Evolutionary conservation across 2,888 invertebrate species (phyloP).

Genomic region (Camponotus fellah): DNA sequence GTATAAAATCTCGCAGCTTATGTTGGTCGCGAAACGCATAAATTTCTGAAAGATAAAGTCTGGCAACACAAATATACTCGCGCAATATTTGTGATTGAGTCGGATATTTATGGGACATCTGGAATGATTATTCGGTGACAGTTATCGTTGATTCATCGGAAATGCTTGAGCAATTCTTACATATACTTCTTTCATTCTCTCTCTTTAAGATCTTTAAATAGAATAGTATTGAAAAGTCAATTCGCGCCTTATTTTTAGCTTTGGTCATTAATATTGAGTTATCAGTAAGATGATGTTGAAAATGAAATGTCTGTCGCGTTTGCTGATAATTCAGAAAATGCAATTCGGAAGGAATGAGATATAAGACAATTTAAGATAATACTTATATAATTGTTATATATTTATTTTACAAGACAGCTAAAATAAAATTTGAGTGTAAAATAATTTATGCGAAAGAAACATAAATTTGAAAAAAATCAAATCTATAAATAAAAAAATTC

Average conservation of each 20-base stretch:
- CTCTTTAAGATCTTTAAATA: not conserved
- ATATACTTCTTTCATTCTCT: not conserved
- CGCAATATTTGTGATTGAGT: slow-evolving; percentile 54
- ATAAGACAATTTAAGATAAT: not conserved
- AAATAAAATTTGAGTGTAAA: not conserved
- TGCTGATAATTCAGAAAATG: not conserved
- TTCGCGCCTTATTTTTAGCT: not conserved
- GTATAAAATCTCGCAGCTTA: slow-evolving; percentile 29
- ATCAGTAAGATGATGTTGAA: slow-evolving; percentile 13
- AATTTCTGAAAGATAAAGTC: slow-evolving; percentile 63
- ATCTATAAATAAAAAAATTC: not conserved
- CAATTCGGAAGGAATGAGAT: slow-evolving; percentile 1
- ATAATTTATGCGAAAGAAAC: not conserved
- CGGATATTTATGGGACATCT: slow-evolving; percentile 64
- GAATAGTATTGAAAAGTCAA: not conserved
- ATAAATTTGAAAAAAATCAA: not conserved
- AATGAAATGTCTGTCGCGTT: slow-evolving; percentile 6
- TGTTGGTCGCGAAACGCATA: slow-evolving; percentile 42
- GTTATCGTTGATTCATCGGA: slow-evolving; percentile 51
- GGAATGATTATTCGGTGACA: slow-evolving; percentile 58
- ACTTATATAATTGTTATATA: slow-evolving; percentile 8
- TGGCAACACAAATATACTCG: not conserved
- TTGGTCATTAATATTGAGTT: not conserved
- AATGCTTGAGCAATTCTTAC: slow-evolving; percentile 56
- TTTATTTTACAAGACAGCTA: not conserved